Percentiles rank a stretch among this genome's conserved stretches.
Conservation (phyloP, 37 sponge, comb jelly and placozoan species). For the Lycopodina hypogea region DNA sequence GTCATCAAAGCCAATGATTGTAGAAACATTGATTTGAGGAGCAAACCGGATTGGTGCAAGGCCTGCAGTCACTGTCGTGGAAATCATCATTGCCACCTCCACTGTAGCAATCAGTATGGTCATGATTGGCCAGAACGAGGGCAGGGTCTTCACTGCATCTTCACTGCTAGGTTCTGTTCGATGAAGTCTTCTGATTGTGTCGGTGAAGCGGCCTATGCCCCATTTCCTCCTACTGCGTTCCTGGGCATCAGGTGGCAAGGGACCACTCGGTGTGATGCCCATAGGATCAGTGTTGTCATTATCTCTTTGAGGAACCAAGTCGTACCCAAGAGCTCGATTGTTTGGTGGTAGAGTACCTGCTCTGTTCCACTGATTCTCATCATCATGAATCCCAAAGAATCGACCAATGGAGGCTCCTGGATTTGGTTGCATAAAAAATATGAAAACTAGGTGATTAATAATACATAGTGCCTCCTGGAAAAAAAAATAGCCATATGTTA, state of each 20-base stretch:
- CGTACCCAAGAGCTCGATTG: conserved; percentile 1
- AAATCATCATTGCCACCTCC: conserved; percentile 49
- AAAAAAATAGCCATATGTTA: too few relatives aligned
- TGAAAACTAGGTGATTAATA: too few relatives aligned
- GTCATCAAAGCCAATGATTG: conserved; percentile 25
- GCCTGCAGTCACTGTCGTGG: conserved; percentile 27
- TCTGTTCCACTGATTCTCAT: conserved; percentile 11
- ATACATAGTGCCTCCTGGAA: too few relatives aligned
- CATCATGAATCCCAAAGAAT: conserved; percentile 35
- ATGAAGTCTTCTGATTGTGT: conserved; percentile 8
- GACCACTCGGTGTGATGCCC: background rate
- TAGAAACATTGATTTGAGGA: conserved; percentile 7
- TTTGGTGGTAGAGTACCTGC: conserved; percentile 41
- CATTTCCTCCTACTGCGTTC: background rate
- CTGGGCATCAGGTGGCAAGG: background rate
- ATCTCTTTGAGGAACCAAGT: conserved; percentile 5
- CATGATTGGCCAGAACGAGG: conserved; percentile 83
- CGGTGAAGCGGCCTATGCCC: background rate
- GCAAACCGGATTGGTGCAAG: conserved; percentile 49
- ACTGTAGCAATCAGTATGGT: conserved; percentile 67
- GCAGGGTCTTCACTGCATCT: conserved; percentile 67
- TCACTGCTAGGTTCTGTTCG: conserved; percentile 18
- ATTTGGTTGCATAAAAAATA: background rate
- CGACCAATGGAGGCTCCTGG: conserved; percentile 25
- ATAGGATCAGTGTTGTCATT: background rate